Percentiles rank a stretch among this genome's conserved stretches.
Evolutionary conservation across 2,888 invertebrate genomes (phyloP).

Genomic region (Laothoe populi): DNA sequence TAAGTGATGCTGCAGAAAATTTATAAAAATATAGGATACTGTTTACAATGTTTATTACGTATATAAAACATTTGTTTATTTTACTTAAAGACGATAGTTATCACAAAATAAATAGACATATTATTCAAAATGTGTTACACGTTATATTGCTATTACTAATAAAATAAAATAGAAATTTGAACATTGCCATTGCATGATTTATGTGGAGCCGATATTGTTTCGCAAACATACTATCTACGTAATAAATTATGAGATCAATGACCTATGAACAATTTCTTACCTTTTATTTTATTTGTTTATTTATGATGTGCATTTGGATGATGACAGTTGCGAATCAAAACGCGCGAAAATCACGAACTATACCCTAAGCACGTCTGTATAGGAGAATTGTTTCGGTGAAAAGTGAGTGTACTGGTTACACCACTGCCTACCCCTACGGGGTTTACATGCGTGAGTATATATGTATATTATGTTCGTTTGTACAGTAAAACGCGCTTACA

Average conservation of each 20-base stretch:
- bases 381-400: too few relatives aligned
- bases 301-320: too few relatives aligned
- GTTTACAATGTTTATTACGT: constrained; percentile 3
- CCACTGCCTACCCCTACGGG: too few relatives aligned
- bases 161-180: not conserved
- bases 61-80: constrained; percentile 17
- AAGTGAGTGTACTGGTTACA: too few relatives aligned
- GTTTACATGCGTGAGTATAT: too few relatives aligned
- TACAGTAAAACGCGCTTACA: too few relatives aligned
- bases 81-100: not conserved
- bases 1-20: constrained; percentile 57
- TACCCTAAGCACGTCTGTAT: too few relatives aligned
- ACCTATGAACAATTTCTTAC: not conserved
- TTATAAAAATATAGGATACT: constrained; percentile 32
- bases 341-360: too few relatives aligned
- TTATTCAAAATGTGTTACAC: not conserved
- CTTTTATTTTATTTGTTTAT: not conserved
- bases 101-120: not conserved
- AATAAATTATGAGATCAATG: not conserved
- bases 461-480: too few relatives aligned
- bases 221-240: not conserved
- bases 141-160: not conserved
- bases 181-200: not conserved
- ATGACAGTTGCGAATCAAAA: too few relatives aligned
- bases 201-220: not conserved